Percentiles rank a stretch among this genome's conserved stretches.
Conservation (phyloP, 1,140 invertebrate species). For the Bombus waltoni region DNA sequence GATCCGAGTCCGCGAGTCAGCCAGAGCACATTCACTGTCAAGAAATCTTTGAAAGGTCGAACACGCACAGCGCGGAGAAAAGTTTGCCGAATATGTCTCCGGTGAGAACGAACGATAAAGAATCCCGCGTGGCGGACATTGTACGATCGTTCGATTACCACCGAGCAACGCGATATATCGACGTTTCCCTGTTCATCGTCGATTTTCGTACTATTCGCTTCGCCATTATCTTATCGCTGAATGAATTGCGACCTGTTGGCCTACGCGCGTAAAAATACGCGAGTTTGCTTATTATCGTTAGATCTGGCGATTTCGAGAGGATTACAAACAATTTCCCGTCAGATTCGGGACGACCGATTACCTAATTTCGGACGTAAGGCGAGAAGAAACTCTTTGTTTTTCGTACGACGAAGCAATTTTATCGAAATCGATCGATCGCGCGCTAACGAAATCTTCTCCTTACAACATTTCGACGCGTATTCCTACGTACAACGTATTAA, state of each 20-base stretch:
- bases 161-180: conserved; percentile 22
- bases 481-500: too few species aligned
- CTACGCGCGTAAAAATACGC: conserved; percentile 55
- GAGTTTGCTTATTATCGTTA: conserved; percentile 51
- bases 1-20: conserved; percentile 6
- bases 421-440: too few species aligned
- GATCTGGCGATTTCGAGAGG: neutral
- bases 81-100: neutral
- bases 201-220: neutral
- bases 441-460: too few species aligned
- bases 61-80: neutral
- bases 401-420: too few species aligned
- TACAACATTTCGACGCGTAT: too few species aligned
- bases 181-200: neutral
- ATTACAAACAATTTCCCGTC: conserved; percentile 32
- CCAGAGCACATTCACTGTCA: neutral
- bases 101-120: neutral
- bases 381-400: too few species aligned
- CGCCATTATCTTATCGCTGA: conserved; percentile 68
- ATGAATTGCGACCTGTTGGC: conserved; percentile 51
- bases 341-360: too few species aligned
- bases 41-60: neutral
- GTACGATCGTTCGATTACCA: conserved; percentile 19
- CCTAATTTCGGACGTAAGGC: too few species aligned
- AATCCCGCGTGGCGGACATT: neutral